Evolutionary conservation across 2,113 vertebrate species (phyloP), one percentile per base, ranked within the genome.

Genomic region (Campylomormyrus numenius): DNA sequence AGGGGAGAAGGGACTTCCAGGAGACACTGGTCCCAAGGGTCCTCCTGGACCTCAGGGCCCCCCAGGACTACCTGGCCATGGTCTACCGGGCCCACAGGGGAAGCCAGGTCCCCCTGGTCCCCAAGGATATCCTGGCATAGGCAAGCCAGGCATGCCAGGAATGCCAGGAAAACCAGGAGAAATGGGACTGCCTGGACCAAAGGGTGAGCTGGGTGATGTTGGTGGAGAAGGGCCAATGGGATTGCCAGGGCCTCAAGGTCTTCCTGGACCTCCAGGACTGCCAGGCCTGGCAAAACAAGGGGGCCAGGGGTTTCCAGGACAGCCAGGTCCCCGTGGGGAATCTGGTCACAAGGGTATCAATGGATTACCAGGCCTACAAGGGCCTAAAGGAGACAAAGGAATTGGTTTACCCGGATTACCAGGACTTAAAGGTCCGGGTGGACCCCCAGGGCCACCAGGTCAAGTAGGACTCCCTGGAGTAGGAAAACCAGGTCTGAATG

Each of bases 361-460:
- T 0, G 98, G 98, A 90, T 94, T 95, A 39, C 97, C 97, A 0
- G 98, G 98, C 27, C 95, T 98, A 62, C 96, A 95, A 17, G 98
- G 98, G 31, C 96, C 96, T 2, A 99, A 99, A 95, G 98, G 98
- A 80, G 97, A 99, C 83, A 99, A 97, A 91, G 98, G 98, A 0
- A 94, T 97, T 0, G 98, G 98, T 11, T 95, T 96, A 86, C 97
- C 97, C 0, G 98, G 98, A 56, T 93, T 97, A 92, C 98, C 97
- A 0, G 98, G 98, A 35, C 93, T 97, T 39, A 99, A 98, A 94
- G 98, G 98, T 3, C 97, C 96, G 0, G 95, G 97, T 0, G 98
- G 98, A 10, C 92, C 95, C 56, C 96, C 96, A 0, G 98, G 98
- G 11, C 96, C 96, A 35, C 96, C 96, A 0, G 98, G 98, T 1